Evolutionary conservation across 1,140 invertebrate species (phyloP).

Genomic region (Wiebesia pumilae): DNA sequence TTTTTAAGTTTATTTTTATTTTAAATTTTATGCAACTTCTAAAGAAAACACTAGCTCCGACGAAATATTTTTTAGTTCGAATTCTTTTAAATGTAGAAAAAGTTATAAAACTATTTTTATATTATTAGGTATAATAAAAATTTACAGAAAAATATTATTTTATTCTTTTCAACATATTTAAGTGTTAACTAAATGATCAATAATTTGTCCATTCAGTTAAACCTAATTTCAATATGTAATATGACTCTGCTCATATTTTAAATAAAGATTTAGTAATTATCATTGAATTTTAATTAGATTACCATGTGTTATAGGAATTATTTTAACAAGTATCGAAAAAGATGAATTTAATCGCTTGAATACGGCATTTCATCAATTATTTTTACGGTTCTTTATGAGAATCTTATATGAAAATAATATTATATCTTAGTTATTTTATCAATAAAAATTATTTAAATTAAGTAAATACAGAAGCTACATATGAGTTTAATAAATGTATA

Average conservation of each 20-base stretch:
- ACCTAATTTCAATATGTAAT: no score
- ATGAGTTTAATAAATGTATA: no score
- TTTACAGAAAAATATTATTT: neutral
- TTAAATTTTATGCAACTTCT: neutral
- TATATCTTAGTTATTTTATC: no score
- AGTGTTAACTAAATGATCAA: neutral
- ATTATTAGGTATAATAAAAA: slow-evolving; percentile 9
- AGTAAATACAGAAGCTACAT: no score
- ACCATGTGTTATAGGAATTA: neutral
- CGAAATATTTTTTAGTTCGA: slow-evolving; percentile 28
- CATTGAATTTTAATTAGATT: neutral
- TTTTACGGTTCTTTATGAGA: neutral
- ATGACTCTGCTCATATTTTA: no score
- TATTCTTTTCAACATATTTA: neutral
- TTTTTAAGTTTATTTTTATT: slow-evolving; percentile 15
- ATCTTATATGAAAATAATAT: neutral
- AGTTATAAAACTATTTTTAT: neutral
- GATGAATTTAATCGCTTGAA: neutral
- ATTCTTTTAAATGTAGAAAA: slow-evolving; percentile 27
- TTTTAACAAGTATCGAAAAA: neutral
- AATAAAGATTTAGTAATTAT: neutral
- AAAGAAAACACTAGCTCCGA: slow-evolving; percentile 1
- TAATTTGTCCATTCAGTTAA: neutral
- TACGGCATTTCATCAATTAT: neutral
- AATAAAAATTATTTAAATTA: no score